phyloP scores from a whole-genome alignment of 2,113 vertebrate species.

The Crypturellus undulatus region DNA sequence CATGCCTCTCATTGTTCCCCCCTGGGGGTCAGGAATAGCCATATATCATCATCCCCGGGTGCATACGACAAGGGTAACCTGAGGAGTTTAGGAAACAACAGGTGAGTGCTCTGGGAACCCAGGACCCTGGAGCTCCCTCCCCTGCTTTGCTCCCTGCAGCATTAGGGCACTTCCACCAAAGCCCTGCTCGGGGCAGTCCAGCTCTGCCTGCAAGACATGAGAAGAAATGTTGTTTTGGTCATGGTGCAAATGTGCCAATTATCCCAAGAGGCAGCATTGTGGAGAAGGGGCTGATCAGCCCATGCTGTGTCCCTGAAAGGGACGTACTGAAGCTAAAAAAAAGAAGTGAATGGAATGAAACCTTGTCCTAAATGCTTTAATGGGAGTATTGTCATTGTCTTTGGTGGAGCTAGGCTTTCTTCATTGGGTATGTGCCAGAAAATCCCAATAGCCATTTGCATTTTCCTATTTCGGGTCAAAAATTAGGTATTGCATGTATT shows the following conservation, averaged over 20 bases:
- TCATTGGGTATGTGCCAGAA: conserved; percentile 18
- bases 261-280: not conserved
- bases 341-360: not conserved
- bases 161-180: not conserved
- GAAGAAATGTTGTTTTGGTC: not conserved
- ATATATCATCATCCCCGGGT: not conserved
- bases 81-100: not conserved
- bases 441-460: conserved; percentile 11
- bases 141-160: rapidly evolving
- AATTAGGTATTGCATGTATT: conserved; percentile 26
- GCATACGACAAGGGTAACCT: rapidly evolving
- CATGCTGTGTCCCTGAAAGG: not conserved
- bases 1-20: not conserved
- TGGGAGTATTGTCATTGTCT: conserved; percentile 2
- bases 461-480: conserved; percentile 42
- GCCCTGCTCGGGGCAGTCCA: rapidly evolving
- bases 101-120: not conserved
- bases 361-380: conserved; percentile 15
- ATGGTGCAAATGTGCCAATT: rapidly evolving
- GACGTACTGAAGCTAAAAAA: not conserved
- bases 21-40: not conserved
- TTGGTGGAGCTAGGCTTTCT: not conserved
- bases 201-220: rapidly evolving
- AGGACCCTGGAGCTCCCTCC: not conserved
- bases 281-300: not conserved